Evolutionary conservation across 2,797 vertebrate genomes (phyloP).

Genomic region (Xiphophorus birchmanni): DNA sequence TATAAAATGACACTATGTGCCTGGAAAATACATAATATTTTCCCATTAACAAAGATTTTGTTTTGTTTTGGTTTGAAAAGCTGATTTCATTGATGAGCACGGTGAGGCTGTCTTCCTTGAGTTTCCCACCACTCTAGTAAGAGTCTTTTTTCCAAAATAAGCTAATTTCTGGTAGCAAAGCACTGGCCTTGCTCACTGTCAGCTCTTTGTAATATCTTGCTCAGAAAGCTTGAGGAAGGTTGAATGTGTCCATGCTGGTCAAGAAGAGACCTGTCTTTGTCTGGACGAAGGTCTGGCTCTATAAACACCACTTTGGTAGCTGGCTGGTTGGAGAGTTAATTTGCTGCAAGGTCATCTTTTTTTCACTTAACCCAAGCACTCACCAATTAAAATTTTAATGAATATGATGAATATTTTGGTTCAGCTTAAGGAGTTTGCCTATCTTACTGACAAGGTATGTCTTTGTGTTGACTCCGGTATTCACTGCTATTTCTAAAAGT

Average conservation of each 20-base stretch:
- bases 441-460: conserved; percentile 9
- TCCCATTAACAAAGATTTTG: background rate
- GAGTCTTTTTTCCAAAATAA: conserved; percentile 68
- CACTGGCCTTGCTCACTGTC: conserved; percentile 69
- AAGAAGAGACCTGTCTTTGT: conserved; percentile 75
- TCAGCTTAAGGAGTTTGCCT: conserved; percentile 22
- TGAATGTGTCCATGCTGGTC: conserved; percentile 62
- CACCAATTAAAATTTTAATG: conserved; percentile 59
- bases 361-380: conserved; percentile 19
- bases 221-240: conserved; percentile 57
- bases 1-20: too few relatives aligned
- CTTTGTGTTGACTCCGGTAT: background rate
- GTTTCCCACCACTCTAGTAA: conserved; percentile 75
- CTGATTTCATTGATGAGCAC: conserved; percentile 12
- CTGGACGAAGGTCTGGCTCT: conserved; percentile 47
- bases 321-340: conserved; percentile 53
- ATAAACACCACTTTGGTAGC: conserved; percentile 57
- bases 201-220: conserved; percentile 78
- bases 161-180: conserved; percentile 58
- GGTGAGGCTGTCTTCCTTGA: conserved; percentile 26
- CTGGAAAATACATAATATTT: too few relatives aligned
- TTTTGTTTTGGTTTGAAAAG: conserved; percentile 39
- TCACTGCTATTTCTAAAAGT: conserved; percentile 4
- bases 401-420: conserved; percentile 46
- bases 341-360: conserved; percentile 35